Evolutionary conservation across 2,888 invertebrate species (phyloP), one percentile per base, ranked within the genome.

Genomic region (Trissolcus brochymenae): DNA sequence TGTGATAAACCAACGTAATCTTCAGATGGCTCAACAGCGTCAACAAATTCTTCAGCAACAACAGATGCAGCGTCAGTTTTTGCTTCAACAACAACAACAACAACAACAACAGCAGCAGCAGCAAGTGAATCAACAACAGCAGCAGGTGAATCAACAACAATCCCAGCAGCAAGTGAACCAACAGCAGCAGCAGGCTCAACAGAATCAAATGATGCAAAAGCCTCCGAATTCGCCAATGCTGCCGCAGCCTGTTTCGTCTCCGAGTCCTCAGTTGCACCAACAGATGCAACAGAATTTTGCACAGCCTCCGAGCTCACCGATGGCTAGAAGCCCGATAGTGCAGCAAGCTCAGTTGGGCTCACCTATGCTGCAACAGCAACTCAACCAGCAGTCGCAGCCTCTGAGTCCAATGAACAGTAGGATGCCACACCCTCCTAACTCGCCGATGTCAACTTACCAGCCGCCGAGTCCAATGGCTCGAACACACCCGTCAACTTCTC

Each of bases 251-350:
- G 86, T 85, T 0, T 85, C 90, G 85, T 88, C 89, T 1, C 87
- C 88, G 21, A 89, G 88, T 81, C 89, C 89, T 0, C 90, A 90
- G 65, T 82, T 90, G n/a, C 89, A 89, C 72, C 89, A 90, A 66
- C 89, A 89, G 62, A 84, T 87, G 70, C 87, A 51, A 51, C 46
- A 87, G 66, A 87, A 84, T 75, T 87, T 88, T 51, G 89, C 87
- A 11, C 90, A 90, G 81, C 91, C 91, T 13, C 91, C 91, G 7
- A 91, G 89, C 62, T 91, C 91, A 9, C 92, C 90, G 2, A 88
- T 90, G 85, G 87, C 90, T 6, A 85, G 88, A 2, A 89, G 89
- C 71, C 89, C 89, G 1, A 88, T 89, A 83, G 85, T 90, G 2
- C 89, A 89, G 29, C 89, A 88, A 40, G 87, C 89, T 0, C 87